Conservation (phyloP, 2,888 invertebrate genomes). For the Parnassius apollo region DNA sequence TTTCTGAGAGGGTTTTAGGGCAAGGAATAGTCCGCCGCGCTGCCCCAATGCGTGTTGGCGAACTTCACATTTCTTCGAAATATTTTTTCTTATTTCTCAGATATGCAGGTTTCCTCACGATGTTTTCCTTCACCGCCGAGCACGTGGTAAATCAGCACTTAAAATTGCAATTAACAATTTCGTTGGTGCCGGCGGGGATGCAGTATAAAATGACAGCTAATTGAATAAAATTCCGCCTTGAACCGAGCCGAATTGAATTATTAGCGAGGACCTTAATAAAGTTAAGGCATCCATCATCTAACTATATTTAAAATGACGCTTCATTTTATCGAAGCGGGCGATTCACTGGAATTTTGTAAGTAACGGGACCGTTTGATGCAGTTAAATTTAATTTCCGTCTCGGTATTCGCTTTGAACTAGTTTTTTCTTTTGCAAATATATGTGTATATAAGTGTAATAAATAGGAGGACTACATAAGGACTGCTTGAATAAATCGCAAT, state of each 20-base stretch:
- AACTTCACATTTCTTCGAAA: too few species aligned
- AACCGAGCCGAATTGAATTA: slow-evolving; percentile 49
- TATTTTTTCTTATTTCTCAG: too few species aligned
- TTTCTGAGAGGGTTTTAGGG: too few species aligned
- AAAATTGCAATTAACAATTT: too few species aligned
- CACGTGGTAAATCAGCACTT: too few species aligned
- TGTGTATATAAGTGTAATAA: too few species aligned
- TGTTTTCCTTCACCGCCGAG: too few species aligned
- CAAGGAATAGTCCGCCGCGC: too few species aligned
- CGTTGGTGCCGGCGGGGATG: too few species aligned
- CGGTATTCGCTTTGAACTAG: not conserved
- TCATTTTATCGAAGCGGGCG: slow-evolving; percentile 7
- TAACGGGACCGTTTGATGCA: not conserved
- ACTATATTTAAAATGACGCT: not conserved
- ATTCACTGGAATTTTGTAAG: not conserved
- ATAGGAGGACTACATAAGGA: not conserved
- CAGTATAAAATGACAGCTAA: slow-evolving; percentile 31
- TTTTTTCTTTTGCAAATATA: not conserved
- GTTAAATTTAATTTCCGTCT: not conserved
- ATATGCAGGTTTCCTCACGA: too few species aligned
- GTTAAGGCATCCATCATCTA: slow-evolving; percentile 59
- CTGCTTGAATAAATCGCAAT: not conserved
- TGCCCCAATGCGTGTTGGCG: too few species aligned
- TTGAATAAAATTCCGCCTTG: slow-evolving; percentile 38
- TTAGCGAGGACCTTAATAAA: slow-evolving; percentile 49